phyloP scores from a whole-genome alignment of 2,113 vertebrate genomes.

The Tympanuchus pallidicinctus region DNA sequence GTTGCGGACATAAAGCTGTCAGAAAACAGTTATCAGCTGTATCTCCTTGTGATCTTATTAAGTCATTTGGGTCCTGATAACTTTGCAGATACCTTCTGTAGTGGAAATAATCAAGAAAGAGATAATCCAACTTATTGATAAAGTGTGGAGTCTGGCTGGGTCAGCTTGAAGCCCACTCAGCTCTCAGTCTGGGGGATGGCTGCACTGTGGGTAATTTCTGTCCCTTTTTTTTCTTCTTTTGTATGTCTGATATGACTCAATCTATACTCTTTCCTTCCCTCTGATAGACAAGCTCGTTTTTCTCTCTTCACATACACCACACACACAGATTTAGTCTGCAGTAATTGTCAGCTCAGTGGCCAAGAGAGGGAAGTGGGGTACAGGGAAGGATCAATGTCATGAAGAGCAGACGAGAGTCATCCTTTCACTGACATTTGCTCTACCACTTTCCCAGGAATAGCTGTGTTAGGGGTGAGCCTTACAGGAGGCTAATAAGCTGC shows the following conservation, averaged over 20 bases:
- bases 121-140: conserved; percentile 58
- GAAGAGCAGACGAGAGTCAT: not conserved
- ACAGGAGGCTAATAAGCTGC: not conserved
- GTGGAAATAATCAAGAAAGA: conserved; percentile 26
- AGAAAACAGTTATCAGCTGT: conserved; percentile 22
- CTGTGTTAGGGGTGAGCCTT: not conserved
- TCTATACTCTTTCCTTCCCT: not conserved
- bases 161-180: conserved; percentile 4
- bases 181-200: not conserved
- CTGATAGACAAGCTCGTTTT: not conserved
- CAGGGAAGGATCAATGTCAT: not conserved
- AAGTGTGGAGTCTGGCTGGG: not conserved
- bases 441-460: not conserved
- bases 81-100: conserved; percentile 28
- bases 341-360: not conserved
- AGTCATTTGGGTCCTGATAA: conserved; percentile 22
- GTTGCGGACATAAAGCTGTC: not conserved
- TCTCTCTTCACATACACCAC: not conserved
- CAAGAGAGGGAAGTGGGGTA: not conserved
- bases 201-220: not conserved
- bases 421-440: not conserved
- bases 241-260: not conserved
- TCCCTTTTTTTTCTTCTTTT: not conserved
- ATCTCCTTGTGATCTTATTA: conserved; percentile 17
- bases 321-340: not conserved